Evolutionary conservation across 2,797 vertebrate species (phyloP).

Genomic region (Oophaga sylvatica): DNA sequence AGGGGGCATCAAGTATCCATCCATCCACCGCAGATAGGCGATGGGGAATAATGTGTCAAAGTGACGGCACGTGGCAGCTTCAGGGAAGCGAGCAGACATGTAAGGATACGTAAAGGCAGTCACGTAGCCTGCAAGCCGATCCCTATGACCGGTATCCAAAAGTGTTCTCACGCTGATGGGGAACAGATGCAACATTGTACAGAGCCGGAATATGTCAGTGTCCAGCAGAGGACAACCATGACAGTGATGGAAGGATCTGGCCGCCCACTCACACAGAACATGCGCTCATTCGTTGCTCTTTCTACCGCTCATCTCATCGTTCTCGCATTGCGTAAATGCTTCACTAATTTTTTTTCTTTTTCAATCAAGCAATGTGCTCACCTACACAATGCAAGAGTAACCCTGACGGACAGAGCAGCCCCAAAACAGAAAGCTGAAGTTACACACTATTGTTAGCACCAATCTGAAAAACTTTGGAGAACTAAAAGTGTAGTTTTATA

Average conservation of each 20-base stretch:
- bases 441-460: not conserved
- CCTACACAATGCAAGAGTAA: not conserved
- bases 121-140: conserved; percentile 16
- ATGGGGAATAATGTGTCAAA: not conserved
- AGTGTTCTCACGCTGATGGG: conserved; percentile 30
- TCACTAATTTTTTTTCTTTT: not conserved
- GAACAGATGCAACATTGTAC: conserved; percentile 48
- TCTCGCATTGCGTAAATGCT: not conserved
- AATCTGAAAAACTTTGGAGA: not conserved
- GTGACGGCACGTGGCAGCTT: not conserved
- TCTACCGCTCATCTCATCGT: too few species aligned
- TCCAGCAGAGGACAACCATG: not conserved
- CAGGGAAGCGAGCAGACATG: not conserved
- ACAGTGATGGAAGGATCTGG: conserved; percentile 2
- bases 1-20: not conserved
- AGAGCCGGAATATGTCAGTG: not conserved
- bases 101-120: conserved; percentile 4
- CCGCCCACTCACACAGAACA: conserved; percentile 8
- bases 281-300: not conserved
- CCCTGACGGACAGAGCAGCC: not conserved
- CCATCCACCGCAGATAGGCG: too few species aligned
- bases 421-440: not conserved
- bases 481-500: not conserved
- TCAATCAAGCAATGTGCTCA: not conserved
- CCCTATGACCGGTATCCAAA: conserved; percentile 22